phyloP scores from a whole-genome alignment of 2,797 vertebrate species.

The Oreortyx pictus region DNA sequence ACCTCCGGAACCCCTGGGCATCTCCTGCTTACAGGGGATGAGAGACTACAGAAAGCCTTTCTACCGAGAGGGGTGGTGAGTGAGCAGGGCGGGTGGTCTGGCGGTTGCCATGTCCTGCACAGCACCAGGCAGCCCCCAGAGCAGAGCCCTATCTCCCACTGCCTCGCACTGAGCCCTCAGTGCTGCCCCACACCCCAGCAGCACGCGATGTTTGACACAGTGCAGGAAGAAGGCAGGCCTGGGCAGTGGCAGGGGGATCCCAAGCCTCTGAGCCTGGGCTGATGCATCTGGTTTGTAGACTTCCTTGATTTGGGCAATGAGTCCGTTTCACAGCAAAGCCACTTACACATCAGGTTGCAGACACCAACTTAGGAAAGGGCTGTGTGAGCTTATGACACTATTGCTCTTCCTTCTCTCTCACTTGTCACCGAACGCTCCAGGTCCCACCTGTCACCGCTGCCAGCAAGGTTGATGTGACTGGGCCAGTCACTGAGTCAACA shows the following conservation, averaged over 20 bases:
- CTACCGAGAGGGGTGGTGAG: background rate
- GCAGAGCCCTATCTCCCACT: background rate
- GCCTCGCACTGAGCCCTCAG: background rate
- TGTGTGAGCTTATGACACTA: fast-evolving
- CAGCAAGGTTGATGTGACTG: background rate
- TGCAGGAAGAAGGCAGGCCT: background rate
- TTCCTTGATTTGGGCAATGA: background rate
- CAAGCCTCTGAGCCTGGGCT: background rate
- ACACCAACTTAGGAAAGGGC: background rate
- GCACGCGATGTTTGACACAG: background rate
- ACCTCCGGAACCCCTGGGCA: background rate
- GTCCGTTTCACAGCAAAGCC: background rate
- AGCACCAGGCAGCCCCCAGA: background rate
- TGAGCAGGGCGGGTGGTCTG: background rate
- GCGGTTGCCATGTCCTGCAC: background rate
- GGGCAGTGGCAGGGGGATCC: background rate
- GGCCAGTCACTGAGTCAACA: background rate
- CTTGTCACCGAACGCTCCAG: background rate
- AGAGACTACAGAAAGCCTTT: background rate
- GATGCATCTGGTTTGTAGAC: background rate
- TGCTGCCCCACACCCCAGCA: no score
- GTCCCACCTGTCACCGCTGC: background rate
- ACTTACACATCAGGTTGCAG: background rate
- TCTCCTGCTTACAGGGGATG: background rate
- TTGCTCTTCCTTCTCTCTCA: background rate